These are phyloP conservation scores for Portevinia maculata DNA, from an alignment of 2,888 invertebrate genomes.

Conservation along the genomic window DNA sequence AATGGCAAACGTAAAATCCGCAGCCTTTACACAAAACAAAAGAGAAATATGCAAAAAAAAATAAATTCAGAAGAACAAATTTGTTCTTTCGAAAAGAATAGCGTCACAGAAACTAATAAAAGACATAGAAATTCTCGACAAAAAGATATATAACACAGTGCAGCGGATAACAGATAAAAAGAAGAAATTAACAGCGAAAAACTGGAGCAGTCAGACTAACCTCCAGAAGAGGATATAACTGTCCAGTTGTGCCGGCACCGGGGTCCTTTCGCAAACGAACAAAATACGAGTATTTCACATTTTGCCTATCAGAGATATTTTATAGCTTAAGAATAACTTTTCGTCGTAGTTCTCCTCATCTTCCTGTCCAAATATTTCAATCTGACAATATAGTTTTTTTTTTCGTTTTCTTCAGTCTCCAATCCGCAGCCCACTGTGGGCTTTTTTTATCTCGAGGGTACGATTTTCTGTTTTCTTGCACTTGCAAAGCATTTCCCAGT, in stretches of 20 bases:
- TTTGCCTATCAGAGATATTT: slow-evolving; percentile 29
- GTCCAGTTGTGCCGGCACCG: slow-evolving; percentile 16
- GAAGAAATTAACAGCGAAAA: slow-evolving; percentile 29
- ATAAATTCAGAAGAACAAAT: not conserved
- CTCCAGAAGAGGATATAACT: slow-evolving; percentile 22
- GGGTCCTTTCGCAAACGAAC: slow-evolving; percentile 1
- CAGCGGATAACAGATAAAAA: not conserved
- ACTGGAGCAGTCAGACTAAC: slow-evolving; percentile 32
- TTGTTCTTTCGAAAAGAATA: slow-evolving; percentile 9
- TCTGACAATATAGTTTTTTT: slow-evolving; percentile 46
- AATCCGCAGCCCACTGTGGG: not conserved
- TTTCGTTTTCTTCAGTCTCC: not conserved
- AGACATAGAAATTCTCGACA: slow-evolving; percentile 32
- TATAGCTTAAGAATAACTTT: slow-evolving; percentile 48
- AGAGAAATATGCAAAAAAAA: not conserved
- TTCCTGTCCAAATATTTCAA: slow-evolving; percentile 52
- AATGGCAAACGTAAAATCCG: slow-evolving; percentile 18
- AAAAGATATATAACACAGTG: slow-evolving; percentile 14
- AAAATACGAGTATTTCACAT: slow-evolving; percentile 4
- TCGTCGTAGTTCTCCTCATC: slow-evolving; percentile 37
- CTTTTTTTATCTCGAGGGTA: slow-evolving; percentile 38
- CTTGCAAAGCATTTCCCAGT: slow-evolving; percentile 47
- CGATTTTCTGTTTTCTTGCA: slow-evolving; percentile 47
- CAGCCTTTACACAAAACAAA: slow-evolving; percentile 20
- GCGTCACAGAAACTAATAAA: slow-evolving; percentile 30